Percentiles rank a stretch among this genome's conserved stretches.
These are phyloP conservation scores for Blastobasis adustella DNA, from an alignment of 2,888 invertebrate species.

Conservation along the genomic window DNA sequence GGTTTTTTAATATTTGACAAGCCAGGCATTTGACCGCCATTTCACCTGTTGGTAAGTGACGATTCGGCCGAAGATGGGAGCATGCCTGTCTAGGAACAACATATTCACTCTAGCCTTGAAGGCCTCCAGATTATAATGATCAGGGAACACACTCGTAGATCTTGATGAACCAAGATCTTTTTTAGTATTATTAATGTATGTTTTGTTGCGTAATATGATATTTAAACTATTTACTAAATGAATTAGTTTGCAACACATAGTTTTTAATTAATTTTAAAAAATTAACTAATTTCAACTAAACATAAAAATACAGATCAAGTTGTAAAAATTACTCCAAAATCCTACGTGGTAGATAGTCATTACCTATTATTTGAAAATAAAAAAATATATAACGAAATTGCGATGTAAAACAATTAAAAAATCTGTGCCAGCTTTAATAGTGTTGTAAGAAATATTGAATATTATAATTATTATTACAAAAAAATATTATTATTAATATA, in stretches of 20 bases:
- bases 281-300: constrained; percentile 2
- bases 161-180: constrained; percentile 3
- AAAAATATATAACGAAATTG: constrained; percentile 30
- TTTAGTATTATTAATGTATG: constrained; percentile 1
- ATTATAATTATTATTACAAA: not conserved
- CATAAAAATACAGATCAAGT: no score
- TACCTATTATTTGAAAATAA: no score
- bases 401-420: constrained; percentile 53
- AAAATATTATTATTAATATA: constrained; percentile 40
- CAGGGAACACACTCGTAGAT: not conserved
- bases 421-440: constrained; percentile 72
- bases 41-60: constrained; percentile 2
- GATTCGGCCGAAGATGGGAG: constrained; percentile 4
- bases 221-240: constrained; percentile 5
- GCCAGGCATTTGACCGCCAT: no score
- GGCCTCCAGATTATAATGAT: no score
- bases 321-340: no score
- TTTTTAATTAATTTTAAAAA: constrained; percentile 9
- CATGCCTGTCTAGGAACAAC: no score
- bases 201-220: no score
- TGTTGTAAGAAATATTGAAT: constrained; percentile 39
- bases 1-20: no score
- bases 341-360: no score
- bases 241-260: not conserved
- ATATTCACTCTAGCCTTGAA: no score